Conservation (phyloP, 2,888 invertebrate genomes). For the Osedax frankpressi region DNA sequence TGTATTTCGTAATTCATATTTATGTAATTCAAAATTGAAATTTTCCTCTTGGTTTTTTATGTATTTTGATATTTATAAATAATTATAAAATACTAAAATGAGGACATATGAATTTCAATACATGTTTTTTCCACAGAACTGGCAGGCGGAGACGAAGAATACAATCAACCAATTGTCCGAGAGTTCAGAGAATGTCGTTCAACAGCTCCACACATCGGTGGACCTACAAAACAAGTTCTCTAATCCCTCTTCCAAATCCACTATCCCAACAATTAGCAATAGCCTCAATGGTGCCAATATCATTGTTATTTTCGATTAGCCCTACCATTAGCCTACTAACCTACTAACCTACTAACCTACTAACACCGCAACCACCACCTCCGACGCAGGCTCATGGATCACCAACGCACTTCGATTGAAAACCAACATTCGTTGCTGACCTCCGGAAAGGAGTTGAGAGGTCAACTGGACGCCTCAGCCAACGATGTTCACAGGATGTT, state of each 20-base stretch:
- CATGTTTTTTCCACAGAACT: conserved; percentile 36
- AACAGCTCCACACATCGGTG: conserved; percentile 48
- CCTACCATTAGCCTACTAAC: neutral
- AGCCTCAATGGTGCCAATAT: neutral
- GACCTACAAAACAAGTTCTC: conserved; percentile 40
- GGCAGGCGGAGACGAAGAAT: conserved; percentile 55
- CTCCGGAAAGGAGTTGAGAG: conserved; percentile 37
- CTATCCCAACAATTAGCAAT: too few species aligned
- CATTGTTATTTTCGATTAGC: neutral
- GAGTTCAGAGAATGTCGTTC: conserved; percentile 51
- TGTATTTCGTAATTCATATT: too few species aligned
- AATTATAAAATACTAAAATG: too few species aligned
- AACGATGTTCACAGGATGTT: conserved; percentile 38
- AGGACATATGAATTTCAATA: too few species aligned
- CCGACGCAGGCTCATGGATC: conserved; percentile 47
- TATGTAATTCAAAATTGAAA: too few species aligned
- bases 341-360: too few species aligned
- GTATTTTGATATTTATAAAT: too few species aligned
- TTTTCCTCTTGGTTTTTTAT: too few species aligned
- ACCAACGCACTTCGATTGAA: conserved; percentile 42
- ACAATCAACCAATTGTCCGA: conserved; percentile 51
- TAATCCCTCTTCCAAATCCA: too few species aligned
- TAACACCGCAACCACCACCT: neutral
- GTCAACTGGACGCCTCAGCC: conserved; percentile 36
- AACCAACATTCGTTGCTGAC: conserved; percentile 42